A percentile compares a stretch with the other conserved stretches of the same genome.
phyloP scores from a whole-genome alignment of 2,113 vertebrate species.

The Elanus axillaris region DNA sequence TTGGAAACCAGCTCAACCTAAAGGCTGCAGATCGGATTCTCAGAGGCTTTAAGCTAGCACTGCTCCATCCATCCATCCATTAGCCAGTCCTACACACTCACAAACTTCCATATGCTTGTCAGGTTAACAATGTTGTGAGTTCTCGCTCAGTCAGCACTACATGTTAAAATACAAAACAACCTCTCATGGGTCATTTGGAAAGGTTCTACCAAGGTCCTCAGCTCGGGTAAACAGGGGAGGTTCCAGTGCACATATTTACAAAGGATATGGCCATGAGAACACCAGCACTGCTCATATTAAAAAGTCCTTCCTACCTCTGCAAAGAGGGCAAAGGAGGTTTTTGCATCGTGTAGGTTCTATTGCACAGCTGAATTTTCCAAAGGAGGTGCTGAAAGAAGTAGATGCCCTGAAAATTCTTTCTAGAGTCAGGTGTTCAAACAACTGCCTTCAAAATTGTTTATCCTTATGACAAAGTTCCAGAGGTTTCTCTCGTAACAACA shows the following conservation, averaged over 20 bases:
- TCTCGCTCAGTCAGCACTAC: background rate
- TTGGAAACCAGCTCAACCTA: background rate
- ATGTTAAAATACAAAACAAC: background rate
- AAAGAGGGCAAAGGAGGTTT: background rate
- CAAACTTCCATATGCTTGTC: background rate
- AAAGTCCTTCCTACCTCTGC: background rate
- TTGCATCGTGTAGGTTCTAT: rapidly evolving
- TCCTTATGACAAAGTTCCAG: background rate
- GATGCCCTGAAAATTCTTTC: background rate
- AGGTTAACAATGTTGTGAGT: background rate
- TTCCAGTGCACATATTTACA: background rate
- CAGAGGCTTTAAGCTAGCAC: background rate
- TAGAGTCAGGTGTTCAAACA: background rate
- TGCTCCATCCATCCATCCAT: background rate
- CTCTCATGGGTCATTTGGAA: background rate
- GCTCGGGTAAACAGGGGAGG: background rate
- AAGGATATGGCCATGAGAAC: background rate
- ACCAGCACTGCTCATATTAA: too few species aligned
- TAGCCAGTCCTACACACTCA: background rate
- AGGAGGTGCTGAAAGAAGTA: background rate
- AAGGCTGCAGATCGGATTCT: background rate
- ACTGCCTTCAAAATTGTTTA: background rate
- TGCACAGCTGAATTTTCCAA: background rate
- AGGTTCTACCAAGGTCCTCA: background rate
- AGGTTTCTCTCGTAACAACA: background rate